Conservation (phyloP, 92 coral and sea anemone genomes). For the Porites evermanni region DNA sequence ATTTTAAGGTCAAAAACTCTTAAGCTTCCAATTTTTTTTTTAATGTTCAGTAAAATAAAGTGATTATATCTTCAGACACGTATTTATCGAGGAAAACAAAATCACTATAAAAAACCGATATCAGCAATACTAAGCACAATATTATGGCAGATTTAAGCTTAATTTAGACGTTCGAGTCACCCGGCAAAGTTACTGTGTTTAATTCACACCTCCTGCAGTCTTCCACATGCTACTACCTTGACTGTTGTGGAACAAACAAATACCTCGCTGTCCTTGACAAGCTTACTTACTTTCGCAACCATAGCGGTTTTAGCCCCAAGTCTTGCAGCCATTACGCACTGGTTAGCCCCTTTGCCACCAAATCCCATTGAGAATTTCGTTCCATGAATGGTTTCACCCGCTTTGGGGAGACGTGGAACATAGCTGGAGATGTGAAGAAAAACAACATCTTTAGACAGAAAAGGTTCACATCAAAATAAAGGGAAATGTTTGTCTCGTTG, state of each 20-base stretch:
- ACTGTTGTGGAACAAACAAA: not conserved
- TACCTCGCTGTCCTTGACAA: not conserved
- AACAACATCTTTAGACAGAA: not conserved
- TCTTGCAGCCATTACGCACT: slow-evolving; percentile 99
- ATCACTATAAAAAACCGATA: not conserved
- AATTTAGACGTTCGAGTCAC: not conserved
- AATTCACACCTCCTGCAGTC: not conserved
- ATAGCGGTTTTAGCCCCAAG: slow-evolving; percentile 97
- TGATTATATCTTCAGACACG: not conserved
- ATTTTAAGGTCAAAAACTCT: not conserved
- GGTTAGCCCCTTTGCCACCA: slow-evolving; percentile 99
- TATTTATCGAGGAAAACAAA: not conserved
- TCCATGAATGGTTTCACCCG: slow-evolving; percentile 99
- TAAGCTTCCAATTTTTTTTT: not conserved
- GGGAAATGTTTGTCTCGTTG: not conserved
- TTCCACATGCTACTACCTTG: not conserved
- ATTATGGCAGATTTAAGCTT: not conserved
- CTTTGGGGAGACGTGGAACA: slow-evolving; percentile 96
- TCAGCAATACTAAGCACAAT: not conserved
- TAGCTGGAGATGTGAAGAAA: slow-evolving; percentile 70
- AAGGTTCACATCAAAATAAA: not conserved
- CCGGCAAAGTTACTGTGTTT: not conserved
- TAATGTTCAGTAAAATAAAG: not conserved
- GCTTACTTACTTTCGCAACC: slow-evolving; percentile 92
- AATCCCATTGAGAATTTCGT: slow-evolving; percentile 97